Percentiles rank a stretch among this genome's conserved stretches.
These are phyloP conservation scores for Protodeltote pygarga DNA, from an alignment of 2,888 invertebrate species.

Conservation along the genomic window DNA sequence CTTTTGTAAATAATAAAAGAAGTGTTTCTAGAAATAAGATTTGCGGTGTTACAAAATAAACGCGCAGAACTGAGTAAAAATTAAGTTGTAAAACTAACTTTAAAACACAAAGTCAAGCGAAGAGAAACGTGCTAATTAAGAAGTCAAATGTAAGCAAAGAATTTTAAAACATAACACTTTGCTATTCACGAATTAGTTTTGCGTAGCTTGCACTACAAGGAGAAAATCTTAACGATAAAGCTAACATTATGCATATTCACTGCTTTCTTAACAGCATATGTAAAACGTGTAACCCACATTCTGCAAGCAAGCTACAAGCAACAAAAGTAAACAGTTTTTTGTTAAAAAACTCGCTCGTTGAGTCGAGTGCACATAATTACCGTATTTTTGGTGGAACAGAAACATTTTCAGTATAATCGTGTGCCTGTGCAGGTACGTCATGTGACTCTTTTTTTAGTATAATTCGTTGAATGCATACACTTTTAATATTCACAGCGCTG, in stretches of 20 bases:
- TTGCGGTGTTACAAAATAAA: too few species aligned
- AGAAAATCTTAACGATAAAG: slow-evolving; percentile 12
- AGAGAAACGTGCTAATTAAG: too few species aligned
- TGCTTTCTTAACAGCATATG: slow-evolving; percentile 37
- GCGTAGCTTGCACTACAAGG: too few species aligned
- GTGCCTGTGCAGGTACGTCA: slow-evolving; percentile 12
- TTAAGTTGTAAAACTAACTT: too few species aligned
- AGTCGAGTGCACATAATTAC: slow-evolving; percentile 50
- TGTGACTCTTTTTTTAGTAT: slow-evolving; percentile 7
- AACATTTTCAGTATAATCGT: slow-evolving; percentile 28
- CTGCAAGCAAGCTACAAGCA: slow-evolving; percentile 25
- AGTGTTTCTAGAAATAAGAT: too few species aligned
- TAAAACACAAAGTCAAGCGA: too few species aligned
- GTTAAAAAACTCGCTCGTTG: slow-evolving; percentile 30
- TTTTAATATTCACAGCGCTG: slow-evolving; percentile 10
- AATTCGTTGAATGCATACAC: slow-evolving; percentile 20
- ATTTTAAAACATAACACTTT: not conserved
- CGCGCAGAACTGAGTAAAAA: too few species aligned
- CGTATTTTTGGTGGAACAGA: slow-evolving; percentile 32
- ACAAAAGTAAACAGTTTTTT: slow-evolving; percentile 34
- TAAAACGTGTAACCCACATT: slow-evolving; percentile 46
- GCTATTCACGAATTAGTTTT: not conserved
- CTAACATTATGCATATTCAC: slow-evolving; percentile 11
- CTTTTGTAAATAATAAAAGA: too few species aligned
- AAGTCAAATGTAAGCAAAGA: too few species aligned